Evolutionary conservation across 2,888 invertebrate species (phyloP).

Genomic region (Mechanitis mazaeus): DNA sequence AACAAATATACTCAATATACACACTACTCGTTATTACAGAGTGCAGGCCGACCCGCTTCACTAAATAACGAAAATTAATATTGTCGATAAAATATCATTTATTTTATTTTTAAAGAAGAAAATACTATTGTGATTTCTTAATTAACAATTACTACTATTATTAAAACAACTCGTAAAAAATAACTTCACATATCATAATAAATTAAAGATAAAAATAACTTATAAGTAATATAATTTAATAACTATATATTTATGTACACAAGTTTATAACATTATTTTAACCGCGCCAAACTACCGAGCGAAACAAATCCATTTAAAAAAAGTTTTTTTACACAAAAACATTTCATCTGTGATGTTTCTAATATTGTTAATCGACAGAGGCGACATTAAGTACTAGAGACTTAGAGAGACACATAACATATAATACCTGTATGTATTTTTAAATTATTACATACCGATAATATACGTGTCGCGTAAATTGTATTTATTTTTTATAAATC

Average conservation of each 20-base stretch:
- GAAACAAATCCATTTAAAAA: too few relatives aligned
- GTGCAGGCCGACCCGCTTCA: neutral
- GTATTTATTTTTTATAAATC: too few relatives aligned
- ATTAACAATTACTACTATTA: neutral
- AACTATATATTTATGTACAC: neutral
- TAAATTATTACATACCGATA: too few relatives aligned
- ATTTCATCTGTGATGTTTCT: neutral
- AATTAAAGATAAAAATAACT: constrained; percentile 7
- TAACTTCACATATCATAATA: neutral
- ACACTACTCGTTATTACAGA: neutral
- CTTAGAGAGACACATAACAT: too few relatives aligned
- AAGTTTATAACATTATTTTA: neutral
- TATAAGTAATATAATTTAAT: neutral
- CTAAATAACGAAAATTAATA: constrained; percentile 6
- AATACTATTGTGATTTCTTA: neutral
- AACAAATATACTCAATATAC: neutral
- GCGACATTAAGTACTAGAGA: too few relatives aligned
- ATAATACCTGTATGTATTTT: too few relatives aligned
- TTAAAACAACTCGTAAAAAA: neutral
- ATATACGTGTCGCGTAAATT: too few relatives aligned
- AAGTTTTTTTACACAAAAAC: neutral
- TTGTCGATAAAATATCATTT: constrained; percentile 1
- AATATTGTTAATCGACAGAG: too few relatives aligned
- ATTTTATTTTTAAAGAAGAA: neutral
- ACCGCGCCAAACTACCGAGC: neutral